Percentiles rank a stretch among this genome's conserved stretches.
These are phyloP conservation scores for Drosophila pseudotakahashii DNA, from an alignment of 2,888 invertebrate species.

Conservation along the genomic window DNA sequence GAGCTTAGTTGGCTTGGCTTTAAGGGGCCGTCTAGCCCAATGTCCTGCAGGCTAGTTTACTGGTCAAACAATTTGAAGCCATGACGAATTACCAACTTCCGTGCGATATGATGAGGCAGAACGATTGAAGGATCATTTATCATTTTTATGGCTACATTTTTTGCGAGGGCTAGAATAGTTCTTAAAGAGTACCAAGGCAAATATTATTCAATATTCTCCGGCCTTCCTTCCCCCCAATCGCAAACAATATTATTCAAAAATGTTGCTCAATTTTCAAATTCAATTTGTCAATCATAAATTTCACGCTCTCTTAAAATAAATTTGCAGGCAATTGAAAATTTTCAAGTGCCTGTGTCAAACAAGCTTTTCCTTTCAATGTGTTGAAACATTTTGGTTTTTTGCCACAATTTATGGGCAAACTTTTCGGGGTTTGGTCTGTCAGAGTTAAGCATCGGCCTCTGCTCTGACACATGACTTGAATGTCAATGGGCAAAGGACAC, in stretches of 20 bases:
- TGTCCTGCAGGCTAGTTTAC: constrained; percentile 52
- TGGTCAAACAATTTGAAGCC: constrained; percentile 51
- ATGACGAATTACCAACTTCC: constrained; percentile 26
- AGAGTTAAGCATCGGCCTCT: constrained; percentile 82
- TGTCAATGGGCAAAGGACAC: constrained; percentile 64
- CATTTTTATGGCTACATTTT: constrained; percentile 61
- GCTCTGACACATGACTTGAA: constrained; percentile 80
- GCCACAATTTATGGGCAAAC: constrained; percentile 72
- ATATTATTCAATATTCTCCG: constrained; percentile 8
- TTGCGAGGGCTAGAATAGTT: constrained; percentile 4
- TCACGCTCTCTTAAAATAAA: constrained; percentile 81
- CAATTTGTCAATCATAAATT: constrained; percentile 82
- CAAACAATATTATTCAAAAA: constrained; percentile 36
- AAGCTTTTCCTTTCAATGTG: constrained; percentile 46
- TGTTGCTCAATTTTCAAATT: constrained; percentile 78
- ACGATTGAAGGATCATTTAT: constrained; percentile 70
- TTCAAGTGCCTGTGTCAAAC: constrained; percentile 58
- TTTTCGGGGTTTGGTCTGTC: constrained; percentile 64
- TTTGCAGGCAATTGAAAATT: constrained; percentile 74
- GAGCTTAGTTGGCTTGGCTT: constrained; percentile 39
- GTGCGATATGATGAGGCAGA: constrained; percentile 23
- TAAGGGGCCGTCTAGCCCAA: constrained; percentile 29
- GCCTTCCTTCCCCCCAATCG: too few relatives aligned
- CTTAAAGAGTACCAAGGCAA: constrained; percentile 9
- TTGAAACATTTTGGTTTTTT: constrained; percentile 58